Conservation (phyloP, 2,797 vertebrate species). For the Oreochromis mossambicus region DNA sequence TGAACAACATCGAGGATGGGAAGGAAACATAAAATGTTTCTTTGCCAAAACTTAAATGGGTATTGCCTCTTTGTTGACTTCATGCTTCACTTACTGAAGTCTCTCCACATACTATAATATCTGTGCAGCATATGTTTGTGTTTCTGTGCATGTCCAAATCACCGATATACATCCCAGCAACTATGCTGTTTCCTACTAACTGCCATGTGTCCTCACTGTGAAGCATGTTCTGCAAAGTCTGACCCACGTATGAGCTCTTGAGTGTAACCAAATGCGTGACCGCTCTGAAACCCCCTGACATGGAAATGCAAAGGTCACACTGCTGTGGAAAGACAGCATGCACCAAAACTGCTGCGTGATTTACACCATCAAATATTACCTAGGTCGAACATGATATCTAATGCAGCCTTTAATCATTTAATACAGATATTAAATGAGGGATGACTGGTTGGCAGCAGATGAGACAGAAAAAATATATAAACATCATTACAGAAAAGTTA, state of each 20-base stretch:
- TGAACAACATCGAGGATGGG: neutral
- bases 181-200: constrained; percentile 15
- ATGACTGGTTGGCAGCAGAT: neutral
- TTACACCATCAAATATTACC: neutral
- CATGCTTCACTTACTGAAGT: neutral
- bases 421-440: neutral
- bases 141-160: neutral
- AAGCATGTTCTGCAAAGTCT: neutral
- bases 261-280: constrained; percentile 10
- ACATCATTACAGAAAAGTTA: neutral
- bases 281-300: neutral
- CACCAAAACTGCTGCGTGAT: neutral
- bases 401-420: neutral
- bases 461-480: neutral
- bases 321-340: neutral
- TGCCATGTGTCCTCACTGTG: neutral
- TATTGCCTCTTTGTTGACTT: neutral
- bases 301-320: neutral
- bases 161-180: constrained; percentile 3
- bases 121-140: neutral
- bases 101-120: neutral
- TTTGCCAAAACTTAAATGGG: neutral
- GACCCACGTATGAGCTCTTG: neutral
- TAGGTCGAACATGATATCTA: neutral
- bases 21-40: neutral